Evolutionary conservation across 2,797 vertebrate genomes (phyloP), one percentile per base, ranked within the genome.

Genomic region (Coccyzus lansbergi): DNA sequence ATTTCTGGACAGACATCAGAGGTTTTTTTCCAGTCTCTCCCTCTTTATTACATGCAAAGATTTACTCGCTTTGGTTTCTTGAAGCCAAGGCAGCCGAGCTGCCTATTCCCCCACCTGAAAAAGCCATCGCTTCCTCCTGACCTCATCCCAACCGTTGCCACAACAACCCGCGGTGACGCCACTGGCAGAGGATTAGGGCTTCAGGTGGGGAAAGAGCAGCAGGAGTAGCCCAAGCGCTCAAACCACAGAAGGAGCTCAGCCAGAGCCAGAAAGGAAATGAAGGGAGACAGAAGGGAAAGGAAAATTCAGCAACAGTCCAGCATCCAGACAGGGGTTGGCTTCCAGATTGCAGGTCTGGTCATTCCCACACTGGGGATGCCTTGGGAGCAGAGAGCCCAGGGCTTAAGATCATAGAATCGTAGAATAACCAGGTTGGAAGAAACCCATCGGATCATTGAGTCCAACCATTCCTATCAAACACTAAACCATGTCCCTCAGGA

Each of bases 171-270:
- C 0, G 4, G 63, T 4, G 15, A 59, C 34, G 7, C 51, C 87
- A 46, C 22, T 1, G 1, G 46, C 2, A 1, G 14, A 48, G 83
- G 64, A 29, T 53, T 86, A 26, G 76, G 68, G 65, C 24, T 89
- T 58, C 88, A 86, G 83, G 79, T 82, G 90, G 83, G 83, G 86
- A 93, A 63, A 65, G 88, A 95, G 78, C 88, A 78, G 80, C 76
- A n/a, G 74, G 53, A 92, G 70, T 4, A 40, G 84, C 90, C 10
- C 3, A 59, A 62, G 26, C 2, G 46, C 62, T 91, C 46, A 12
- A 20, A 59, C 8, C 9, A 3, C 56, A 36, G 68, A 26, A 33
- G 44, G 38, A 59, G 64, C 42, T 76, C 3, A 0, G 69, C 2
- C 0, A 24, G 65, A 87, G 77, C 28, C 86, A 53, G 64, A 36